phyloP scores from a whole-genome alignment of 2,888 invertebrate genomes.

The Trisateles emortualis region DNA sequence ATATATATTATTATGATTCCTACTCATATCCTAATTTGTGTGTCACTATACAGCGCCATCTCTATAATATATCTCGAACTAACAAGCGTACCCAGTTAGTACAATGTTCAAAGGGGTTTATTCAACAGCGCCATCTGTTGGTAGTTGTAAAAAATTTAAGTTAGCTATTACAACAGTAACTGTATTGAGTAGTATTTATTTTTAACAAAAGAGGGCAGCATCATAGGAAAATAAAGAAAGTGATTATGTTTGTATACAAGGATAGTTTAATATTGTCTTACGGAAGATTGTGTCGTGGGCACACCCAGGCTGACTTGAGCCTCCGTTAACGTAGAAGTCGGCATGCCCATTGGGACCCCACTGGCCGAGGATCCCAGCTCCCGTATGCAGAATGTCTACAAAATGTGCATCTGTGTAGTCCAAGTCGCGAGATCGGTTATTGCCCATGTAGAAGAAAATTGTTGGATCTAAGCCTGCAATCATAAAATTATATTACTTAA shows the following conservation, averaged over 20 bases:
- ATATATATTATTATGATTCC: too few relatives aligned
- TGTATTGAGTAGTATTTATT: not conserved
- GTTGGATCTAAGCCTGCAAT: conserved; percentile 92
- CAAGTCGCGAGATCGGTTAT: conserved; percentile 92
- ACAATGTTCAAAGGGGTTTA: not conserved
- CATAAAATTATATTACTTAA: conserved; percentile 15
- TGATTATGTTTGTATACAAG: too few relatives aligned
- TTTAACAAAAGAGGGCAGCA: conserved; percentile 1
- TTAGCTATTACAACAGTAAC: too few relatives aligned
- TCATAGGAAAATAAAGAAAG: not conserved
- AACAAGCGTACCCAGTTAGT: not conserved
- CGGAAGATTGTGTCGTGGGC: conserved; percentile 93
- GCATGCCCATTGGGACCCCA: conserved; percentile 96
- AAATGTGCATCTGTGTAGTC: conserved; percentile 94
- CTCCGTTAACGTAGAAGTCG: conserved; percentile 96
- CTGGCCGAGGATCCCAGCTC: conserved; percentile 95
- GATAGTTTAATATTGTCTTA: conserved; percentile 74
- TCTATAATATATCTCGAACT: conserved; percentile 11
- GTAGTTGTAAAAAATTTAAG: not conserved
- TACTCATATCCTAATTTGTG: too few relatives aligned
- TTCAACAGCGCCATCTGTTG: conserved; percentile 2
- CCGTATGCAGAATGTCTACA: conserved; percentile 94
- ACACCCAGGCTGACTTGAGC: conserved; percentile 95
- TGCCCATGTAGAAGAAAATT: conserved; percentile 94
- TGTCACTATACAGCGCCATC: conserved; percentile 30